Conservation (phyloP, 2,888 invertebrate genomes). For the Ophion ellenae region DNA sequence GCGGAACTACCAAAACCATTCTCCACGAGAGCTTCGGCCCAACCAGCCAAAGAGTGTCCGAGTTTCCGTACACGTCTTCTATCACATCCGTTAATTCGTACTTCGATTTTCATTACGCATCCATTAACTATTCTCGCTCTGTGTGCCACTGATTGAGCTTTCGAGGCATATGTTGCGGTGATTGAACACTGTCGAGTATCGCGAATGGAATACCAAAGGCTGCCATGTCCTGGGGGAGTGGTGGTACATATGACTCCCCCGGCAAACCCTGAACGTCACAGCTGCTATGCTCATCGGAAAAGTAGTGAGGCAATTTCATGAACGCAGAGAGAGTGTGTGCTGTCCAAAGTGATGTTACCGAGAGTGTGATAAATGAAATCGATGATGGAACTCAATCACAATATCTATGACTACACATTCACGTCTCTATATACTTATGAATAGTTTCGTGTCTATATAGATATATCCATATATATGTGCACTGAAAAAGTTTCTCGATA, state of each 20-base stretch:
- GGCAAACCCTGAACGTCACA: neutral
- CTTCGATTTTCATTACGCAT: neutral
- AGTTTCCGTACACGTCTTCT: neutral
- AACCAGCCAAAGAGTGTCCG: neutral
- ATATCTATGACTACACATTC: neutral
- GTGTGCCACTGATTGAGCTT: neutral
- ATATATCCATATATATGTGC: neutral
- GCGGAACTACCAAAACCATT: neutral
- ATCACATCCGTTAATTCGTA: neutral
- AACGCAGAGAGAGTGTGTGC: neutral
- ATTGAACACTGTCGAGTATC: constrained; percentile 4
- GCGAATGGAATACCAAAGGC: neutral
- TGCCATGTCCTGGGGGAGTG: neutral
- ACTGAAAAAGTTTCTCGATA: neutral
- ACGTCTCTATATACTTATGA: neutral
- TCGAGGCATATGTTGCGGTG: neutral
- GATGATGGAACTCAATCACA: constrained; percentile 24
- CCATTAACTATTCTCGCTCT: neutral
- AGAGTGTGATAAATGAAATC: constrained; percentile 18
- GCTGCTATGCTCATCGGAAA: neutral
- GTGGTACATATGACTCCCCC: neutral
- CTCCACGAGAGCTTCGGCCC: neutral
- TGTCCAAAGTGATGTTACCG: constrained; percentile 8
- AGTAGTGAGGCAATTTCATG: constrained; percentile 8
- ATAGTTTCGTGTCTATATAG: neutral